Evolutionary conservation across 2,797 vertebrate genomes (phyloP).

Genomic region (Otolemur crassicaudatus): DNA sequence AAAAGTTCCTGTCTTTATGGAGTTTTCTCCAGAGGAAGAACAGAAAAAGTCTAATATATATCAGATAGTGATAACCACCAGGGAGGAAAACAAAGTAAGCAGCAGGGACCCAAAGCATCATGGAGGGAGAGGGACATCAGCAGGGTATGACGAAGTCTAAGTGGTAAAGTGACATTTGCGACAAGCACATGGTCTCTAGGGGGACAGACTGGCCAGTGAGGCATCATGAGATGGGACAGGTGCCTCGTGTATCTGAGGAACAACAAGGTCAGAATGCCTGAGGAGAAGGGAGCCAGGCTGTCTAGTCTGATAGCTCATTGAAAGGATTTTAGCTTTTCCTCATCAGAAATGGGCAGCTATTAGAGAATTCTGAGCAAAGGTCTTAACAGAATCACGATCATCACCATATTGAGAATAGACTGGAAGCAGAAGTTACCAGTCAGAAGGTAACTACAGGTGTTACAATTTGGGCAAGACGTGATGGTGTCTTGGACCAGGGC

Average conservation of each 20-base stretch:
- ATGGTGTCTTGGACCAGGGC: not conserved
- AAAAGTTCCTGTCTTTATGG: not conserved
- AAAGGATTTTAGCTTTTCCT: not conserved
- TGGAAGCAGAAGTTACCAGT: not conserved
- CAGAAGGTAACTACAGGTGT: not conserved
- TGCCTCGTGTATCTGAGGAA: fast-evolving
- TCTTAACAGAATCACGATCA: too few species aligned
- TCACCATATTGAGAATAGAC: not conserved
- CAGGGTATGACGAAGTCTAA: not conserved
- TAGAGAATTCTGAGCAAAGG: not conserved
- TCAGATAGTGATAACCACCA: not conserved
- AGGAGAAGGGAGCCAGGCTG: not conserved
- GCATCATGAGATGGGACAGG: fast-evolving
- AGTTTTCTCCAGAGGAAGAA: not conserved
- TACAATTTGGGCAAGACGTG: not conserved
- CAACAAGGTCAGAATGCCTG: not conserved
- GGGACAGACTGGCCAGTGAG: fast-evolving
- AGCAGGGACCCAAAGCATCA: not conserved
- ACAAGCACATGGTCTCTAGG: not conserved
- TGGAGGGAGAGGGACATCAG: too few species aligned
- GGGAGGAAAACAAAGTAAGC: not conserved
- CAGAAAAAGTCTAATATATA: not conserved
- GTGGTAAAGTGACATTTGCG: not conserved
- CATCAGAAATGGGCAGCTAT: not conserved
- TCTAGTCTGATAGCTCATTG: too few species aligned